phyloP scores from a whole-genome alignment of 1,140 invertebrate species.

The Aphelinus atriplicis region DNA sequence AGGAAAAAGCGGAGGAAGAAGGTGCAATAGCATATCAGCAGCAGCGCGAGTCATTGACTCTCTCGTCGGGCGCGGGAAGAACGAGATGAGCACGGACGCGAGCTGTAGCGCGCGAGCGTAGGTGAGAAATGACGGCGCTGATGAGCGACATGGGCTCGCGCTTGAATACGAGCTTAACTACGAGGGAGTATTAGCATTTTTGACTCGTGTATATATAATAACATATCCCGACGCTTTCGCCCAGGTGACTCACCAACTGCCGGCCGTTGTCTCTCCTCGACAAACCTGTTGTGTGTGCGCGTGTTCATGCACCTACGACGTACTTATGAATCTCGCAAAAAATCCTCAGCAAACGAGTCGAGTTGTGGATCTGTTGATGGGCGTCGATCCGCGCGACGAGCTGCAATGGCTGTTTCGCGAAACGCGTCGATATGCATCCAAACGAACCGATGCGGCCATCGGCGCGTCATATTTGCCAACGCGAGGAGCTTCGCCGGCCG shows the following conservation, averaged over 20 bases:
- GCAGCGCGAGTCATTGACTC: conserved; percentile 4
- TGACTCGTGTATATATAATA: not conserved
- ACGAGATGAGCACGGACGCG: not conserved
- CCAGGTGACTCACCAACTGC: conserved; percentile 26
- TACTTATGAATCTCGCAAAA: no score
- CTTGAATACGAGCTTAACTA: conserved; percentile 15
- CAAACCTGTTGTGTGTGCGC: no score
- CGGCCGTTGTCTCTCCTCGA: not conserved
- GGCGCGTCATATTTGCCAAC: no score
- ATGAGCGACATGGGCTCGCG: conserved; percentile 24
- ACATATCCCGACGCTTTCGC: not conserved
- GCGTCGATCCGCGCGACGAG: no score
- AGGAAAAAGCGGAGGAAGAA: conserved; percentile 2
- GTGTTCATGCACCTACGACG: no score
- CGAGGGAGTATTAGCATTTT: conserved; percentile 30
- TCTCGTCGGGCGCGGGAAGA: not conserved
- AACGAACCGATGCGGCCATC: no score
- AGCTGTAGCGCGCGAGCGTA: not conserved
- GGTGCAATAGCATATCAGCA: not conserved
- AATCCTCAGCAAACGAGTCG: no score
- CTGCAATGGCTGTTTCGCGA: no score
- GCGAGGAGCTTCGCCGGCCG: no score
- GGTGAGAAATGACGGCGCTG: conserved; percentile 18
- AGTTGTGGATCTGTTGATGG: no score
- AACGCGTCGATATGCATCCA: no score